Evolutionary conservation across 2,113 vertebrate species (phyloP).

Genomic region (Antennarius striatus): DNA sequence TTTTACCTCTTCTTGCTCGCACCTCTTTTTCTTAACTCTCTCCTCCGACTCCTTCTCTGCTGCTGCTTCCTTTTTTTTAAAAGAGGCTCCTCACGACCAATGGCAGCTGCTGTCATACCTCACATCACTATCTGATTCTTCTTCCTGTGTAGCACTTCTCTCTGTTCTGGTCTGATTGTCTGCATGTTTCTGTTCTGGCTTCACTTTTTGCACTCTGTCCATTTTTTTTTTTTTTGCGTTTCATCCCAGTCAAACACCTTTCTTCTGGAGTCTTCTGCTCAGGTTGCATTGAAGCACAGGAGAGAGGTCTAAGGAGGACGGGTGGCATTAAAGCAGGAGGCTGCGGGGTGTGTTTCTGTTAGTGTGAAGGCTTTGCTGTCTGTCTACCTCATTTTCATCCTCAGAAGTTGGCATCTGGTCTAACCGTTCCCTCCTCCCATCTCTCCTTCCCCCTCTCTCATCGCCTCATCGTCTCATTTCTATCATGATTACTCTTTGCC

Average conservation of each 20-base stretch:
- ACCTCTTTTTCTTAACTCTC: neutral
- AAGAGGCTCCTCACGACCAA: constrained; percentile 23
- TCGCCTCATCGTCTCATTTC: constrained; percentile 62
- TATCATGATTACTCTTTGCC: constrained; percentile 70
- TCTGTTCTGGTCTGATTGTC: constrained; percentile 34
- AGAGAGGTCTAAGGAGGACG: constrained; percentile 34
- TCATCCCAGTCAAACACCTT: constrained; percentile 18
- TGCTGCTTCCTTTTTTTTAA: neutral
- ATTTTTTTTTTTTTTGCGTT: constrained; percentile 10
- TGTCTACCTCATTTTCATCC: constrained; percentile 52
- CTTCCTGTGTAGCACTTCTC: neutral
- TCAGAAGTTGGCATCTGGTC: constrained; percentile 67
- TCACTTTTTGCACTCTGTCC: constrained; percentile 22
- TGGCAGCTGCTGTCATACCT: constrained; percentile 18
- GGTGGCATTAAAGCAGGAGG: constrained; percentile 35
- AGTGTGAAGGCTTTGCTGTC: constrained; percentile 9
- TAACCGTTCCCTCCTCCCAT: constrained; percentile 19
- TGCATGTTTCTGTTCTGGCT: constrained; percentile 25
- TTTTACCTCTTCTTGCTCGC: neutral
- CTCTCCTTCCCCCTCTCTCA: constrained; percentile 34
- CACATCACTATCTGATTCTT: constrained; percentile 23
- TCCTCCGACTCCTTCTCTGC: neutral
- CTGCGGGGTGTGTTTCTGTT: constrained; percentile 16
- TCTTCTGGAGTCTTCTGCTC: constrained; percentile 37
- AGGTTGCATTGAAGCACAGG: constrained; percentile 61